Evolutionary conservation across 2,797 vertebrate species (phyloP).

Genomic region (Liasis olivaceus): DNA sequence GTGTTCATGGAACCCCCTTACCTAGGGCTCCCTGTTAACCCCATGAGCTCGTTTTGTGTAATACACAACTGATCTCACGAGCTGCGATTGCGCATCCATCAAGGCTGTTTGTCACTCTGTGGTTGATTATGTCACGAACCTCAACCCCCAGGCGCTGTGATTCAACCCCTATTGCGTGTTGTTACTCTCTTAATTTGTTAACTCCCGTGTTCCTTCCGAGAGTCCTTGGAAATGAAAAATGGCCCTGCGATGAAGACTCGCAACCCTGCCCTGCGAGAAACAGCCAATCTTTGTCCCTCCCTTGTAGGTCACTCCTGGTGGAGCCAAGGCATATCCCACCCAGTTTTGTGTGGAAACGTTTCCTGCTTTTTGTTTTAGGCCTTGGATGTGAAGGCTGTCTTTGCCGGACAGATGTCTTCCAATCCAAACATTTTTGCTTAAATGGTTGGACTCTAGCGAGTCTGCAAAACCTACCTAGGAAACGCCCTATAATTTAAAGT

Average conservation of each 20-base stretch:
- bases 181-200: background rate
- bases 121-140: background rate
- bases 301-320: conserved; percentile 58
- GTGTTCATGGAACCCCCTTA: background rate
- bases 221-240: conserved; percentile 34
- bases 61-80: background rate
- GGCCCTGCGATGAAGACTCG: conserved; percentile 55
- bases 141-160: background rate
- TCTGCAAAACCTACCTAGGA: background rate
- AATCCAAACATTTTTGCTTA: conserved; percentile 14
- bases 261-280: conserved; percentile 34
- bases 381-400: background rate
- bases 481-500: background rate
- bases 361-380: background rate
- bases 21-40: background rate
- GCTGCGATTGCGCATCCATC: background rate
- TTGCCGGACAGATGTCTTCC: conserved; percentile 16
- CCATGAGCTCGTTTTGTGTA: background rate
- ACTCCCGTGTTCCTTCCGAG: conserved; percentile 38
- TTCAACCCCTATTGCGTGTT: background rate
- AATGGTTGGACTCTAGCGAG: conserved; percentile 18
- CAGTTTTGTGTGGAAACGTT: conserved; percentile 8
- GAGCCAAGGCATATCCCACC: conserved; percentile 28
- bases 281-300: conserved; percentile 46
- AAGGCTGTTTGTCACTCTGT: background rate